Evolutionary conservation across 2,113 vertebrate genomes (phyloP).

Genomic region (Patagioenas fasciata): DNA sequence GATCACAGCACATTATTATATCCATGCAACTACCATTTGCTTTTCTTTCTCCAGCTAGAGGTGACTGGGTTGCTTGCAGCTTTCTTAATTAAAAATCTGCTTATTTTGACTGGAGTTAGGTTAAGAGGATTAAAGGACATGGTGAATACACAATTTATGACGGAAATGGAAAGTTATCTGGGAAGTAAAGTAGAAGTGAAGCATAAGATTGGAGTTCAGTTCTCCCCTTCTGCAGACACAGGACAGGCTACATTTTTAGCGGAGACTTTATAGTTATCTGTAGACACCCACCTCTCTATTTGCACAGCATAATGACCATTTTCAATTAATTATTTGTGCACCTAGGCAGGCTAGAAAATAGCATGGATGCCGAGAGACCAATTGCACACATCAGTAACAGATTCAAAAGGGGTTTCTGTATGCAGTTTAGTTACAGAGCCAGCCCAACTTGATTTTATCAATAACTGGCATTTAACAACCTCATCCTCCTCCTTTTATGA

Average conservation of each 20-base stretch:
- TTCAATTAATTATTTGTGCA: neutral
- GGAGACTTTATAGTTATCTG: neutral
- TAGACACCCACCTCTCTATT: neutral
- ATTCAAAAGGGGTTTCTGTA: neutral
- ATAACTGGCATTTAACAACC: neutral
- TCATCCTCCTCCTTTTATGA: neutral
- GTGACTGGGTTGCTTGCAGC: slow-evolving; percentile 57
- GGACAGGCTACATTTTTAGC: neutral
- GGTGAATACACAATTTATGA: slow-evolving; percentile 8
- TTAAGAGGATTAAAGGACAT: slow-evolving; percentile 55
- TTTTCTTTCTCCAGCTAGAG: slow-evolving; percentile 59
- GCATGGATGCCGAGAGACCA: fast-evolving
- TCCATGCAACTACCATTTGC: neutral
- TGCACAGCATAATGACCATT: neutral
- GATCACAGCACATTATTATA: slow-evolving; percentile 59
- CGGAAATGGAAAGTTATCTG: neutral
- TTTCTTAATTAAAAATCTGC: slow-evolving; percentile 67
- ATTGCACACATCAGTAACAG: neutral
- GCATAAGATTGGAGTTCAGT: neutral
- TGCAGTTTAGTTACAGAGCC: neutral
- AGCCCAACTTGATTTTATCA: neutral
- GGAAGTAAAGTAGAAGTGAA: neutral
- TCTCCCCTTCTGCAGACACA: neutral
- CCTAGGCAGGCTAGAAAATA: neutral
- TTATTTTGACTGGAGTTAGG: slow-evolving; percentile 55